These are phyloP conservation scores for Reticulitermes speratus DNA, from an alignment of 1,140 invertebrate genomes.

Conservation along the genomic window DNA sequence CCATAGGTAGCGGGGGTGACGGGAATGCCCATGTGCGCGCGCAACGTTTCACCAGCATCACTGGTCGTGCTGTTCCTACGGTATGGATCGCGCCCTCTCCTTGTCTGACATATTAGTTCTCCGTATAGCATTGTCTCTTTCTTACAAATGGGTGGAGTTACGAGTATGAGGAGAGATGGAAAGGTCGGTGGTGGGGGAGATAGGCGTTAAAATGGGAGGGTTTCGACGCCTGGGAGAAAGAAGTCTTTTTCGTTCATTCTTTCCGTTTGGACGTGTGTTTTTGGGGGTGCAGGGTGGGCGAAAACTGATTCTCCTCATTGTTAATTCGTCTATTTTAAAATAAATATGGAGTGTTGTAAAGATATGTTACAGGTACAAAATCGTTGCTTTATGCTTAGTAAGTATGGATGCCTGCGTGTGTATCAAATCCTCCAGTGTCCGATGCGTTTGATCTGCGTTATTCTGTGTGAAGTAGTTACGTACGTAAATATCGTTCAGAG, in stretches of 20 bases:
- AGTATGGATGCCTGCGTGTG: neutral
- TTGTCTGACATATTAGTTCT: neutral
- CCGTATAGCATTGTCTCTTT: neutral
- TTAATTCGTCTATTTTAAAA: neutral
- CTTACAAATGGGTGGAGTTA: neutral
- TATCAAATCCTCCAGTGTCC: neutral
- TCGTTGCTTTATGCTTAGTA: neutral
- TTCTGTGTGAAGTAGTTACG: neutral
- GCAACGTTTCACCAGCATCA: neutral
- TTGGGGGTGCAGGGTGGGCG: constrained; percentile 8
- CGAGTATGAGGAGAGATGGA: neutral
- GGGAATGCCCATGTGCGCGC: neutral
- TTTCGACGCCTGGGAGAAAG: neutral
- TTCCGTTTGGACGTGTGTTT: constrained; percentile 26
- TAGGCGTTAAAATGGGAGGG: neutral
- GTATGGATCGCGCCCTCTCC: neutral
- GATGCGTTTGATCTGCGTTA: neutral
- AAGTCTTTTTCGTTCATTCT: constrained; percentile 29
- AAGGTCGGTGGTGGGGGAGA: neutral
- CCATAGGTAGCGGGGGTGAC: neutral
- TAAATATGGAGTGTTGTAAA: neutral
- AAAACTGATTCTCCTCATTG: neutral
- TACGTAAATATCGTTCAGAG: neutral
- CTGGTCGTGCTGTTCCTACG: neutral
- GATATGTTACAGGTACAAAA: neutral